These are phyloP conservation scores for Theristicus caerulescens DNA, from an alignment of 2,113 vertebrate species.

Conservation along the genomic window DNA sequence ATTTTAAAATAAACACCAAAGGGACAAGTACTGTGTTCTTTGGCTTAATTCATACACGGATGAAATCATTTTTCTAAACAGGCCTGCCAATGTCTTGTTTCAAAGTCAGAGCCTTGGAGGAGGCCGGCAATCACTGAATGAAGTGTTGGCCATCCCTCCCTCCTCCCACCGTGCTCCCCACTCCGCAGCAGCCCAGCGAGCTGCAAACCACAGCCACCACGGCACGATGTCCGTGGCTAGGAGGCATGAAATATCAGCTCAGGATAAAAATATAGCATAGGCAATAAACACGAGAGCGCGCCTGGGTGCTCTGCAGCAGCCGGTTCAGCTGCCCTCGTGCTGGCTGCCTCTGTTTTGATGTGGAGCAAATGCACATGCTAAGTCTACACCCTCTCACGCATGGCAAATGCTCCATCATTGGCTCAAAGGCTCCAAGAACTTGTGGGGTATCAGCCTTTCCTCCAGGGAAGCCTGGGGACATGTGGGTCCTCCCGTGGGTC, in stretches of 20 bases:
- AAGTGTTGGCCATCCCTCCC: conserved; percentile 40
- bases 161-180: background rate
- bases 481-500: accelerated
- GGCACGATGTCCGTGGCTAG: background rate
- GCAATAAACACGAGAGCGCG: background rate
- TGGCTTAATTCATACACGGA: conserved; percentile 68
- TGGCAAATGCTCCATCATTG: background rate
- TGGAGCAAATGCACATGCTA: accelerated
- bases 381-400: accelerated
- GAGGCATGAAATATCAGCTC: background rate
- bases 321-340: accelerated
- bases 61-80: conserved; percentile 77
- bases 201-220: conserved; percentile 14
- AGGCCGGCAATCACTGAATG: conserved; percentile 49
- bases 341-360: background rate
- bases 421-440: background rate
- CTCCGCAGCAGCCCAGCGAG: background rate
- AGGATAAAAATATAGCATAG: background rate
- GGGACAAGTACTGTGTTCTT: conserved; percentile 78
- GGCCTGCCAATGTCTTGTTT: conserved; percentile 73
- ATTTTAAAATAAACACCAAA: conserved; percentile 82
- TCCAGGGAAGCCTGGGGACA: accelerated
- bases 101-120: conserved; percentile 74
- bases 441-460: background rate
- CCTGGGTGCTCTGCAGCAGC: background rate